phyloP scores from a whole-genome alignment of 2,888 invertebrate genomes.

The Pyrochroa serraticornis region DNA sequence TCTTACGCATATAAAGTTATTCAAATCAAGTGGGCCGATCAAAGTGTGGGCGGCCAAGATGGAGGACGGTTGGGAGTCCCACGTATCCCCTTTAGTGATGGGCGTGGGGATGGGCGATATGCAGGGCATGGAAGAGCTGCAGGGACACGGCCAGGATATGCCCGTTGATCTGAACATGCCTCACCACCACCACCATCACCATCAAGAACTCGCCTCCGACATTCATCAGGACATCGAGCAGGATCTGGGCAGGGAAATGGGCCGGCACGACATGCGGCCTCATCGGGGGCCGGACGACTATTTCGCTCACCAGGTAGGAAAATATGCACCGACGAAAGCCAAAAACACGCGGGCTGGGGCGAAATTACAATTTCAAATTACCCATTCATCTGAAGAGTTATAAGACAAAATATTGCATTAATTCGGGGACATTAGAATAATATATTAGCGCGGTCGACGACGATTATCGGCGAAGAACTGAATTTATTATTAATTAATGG shows the following conservation, averaged over 20 bases:
- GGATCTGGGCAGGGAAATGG: slow-evolving; percentile 43
- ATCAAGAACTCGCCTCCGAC: slow-evolving; percentile 43
- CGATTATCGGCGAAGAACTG: slow-evolving; percentile 35
- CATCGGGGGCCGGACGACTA: slow-evolving; percentile 48
- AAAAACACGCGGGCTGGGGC: no score
- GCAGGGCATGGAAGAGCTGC: slow-evolving; percentile 51
- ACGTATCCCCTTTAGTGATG: slow-evolving; percentile 58
- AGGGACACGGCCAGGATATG: slow-evolving; percentile 43
- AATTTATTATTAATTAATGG: no score
- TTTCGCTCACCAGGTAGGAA: slow-evolving; percentile 50
- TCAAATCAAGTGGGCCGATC: slow-evolving; percentile 40
- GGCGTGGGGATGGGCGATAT: slow-evolving; percentile 55
- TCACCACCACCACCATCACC: slow-evolving; percentile 35
- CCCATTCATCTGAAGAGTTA: slow-evolving; percentile 10
- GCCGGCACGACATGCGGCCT: slow-evolving; percentile 38
- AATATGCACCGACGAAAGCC: neutral
- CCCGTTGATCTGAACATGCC: slow-evolving; percentile 36
- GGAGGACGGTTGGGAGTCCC: slow-evolving; percentile 59
- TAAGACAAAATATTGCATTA: slow-evolving; percentile 17
- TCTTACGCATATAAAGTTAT: slow-evolving; percentile 34
- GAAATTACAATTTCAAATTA: neutral
- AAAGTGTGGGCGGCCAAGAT: slow-evolving; percentile 50
- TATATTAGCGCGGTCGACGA: slow-evolving; percentile 30
- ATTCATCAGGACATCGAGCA: slow-evolving; percentile 50
- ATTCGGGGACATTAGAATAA: slow-evolving; percentile 19